Evolutionary conservation across 2,797 vertebrate species (phyloP).

Genomic region (Premnoplex brunnescens): DNA sequence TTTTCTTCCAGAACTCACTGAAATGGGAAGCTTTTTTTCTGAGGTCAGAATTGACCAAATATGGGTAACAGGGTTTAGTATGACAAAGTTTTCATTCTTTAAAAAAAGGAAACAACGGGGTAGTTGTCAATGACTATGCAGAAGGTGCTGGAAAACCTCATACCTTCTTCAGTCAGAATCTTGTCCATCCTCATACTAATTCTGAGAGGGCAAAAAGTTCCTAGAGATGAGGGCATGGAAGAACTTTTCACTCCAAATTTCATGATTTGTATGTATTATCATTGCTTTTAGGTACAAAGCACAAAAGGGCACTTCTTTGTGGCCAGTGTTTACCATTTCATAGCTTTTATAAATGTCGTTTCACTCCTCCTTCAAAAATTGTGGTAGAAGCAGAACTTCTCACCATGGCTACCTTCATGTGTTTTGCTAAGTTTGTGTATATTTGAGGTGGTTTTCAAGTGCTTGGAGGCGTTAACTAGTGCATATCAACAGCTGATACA

Average conservation of each 20-base stretch:
- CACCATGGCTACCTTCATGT: background rate
- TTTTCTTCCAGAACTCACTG: background rate
- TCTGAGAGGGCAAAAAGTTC: background rate
- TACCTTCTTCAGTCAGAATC: background rate
- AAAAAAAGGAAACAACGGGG: background rate
- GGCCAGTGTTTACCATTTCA: background rate
- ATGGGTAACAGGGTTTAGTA: background rate
- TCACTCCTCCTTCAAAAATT: background rate
- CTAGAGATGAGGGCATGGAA: background rate
- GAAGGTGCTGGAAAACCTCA: background rate
- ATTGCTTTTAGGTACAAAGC: background rate
- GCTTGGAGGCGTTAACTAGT: background rate
- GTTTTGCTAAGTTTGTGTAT: background rate
- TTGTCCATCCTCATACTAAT: background rate
- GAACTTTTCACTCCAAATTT: background rate
- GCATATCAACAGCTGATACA: background rate
- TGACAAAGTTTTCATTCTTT: background rate
- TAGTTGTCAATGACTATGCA: background rate
- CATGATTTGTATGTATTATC: background rate
- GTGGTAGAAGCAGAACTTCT: background rate
- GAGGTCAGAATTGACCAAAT: background rate
- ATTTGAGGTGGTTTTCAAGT: background rate
- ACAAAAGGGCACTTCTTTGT: background rate
- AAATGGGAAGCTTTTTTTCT: background rate
- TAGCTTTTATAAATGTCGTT: background rate